Conservation (phyloP, 2,888 invertebrate species). For the Platycheirus rosarum region DNA sequence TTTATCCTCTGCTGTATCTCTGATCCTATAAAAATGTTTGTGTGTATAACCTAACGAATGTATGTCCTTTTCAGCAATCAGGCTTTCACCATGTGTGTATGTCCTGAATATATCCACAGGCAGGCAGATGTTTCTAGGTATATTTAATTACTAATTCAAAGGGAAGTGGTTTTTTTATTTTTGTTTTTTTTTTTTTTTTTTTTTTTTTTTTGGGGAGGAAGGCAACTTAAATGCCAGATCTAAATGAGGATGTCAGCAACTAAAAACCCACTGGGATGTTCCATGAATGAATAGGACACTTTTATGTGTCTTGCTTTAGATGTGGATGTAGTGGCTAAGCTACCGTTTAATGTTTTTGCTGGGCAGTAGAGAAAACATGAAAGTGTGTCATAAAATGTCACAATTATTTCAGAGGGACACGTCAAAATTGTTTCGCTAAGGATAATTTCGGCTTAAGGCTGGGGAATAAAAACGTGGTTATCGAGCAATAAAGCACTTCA, state of each 20-base stretch:
- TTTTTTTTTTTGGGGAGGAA: not conserved
- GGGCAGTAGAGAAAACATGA: not conserved
- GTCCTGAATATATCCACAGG: constrained; percentile 20
- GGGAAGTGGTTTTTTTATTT: not conserved
- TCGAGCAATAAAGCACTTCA: too few species aligned
- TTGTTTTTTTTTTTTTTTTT: not conserved
- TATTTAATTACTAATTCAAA: constrained; percentile 30
- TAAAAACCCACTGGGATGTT: not conserved
- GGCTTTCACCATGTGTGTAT: not conserved
- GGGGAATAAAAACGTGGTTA: too few species aligned
- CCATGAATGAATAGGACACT: not conserved
- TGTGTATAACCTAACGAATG: too few species aligned
- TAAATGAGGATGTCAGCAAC: constrained; percentile 40
- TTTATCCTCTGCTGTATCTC: not conserved
- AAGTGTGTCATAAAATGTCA: constrained; percentile 24
- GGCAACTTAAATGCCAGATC: constrained; percentile 10
- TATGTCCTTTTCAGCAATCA: too few species aligned
- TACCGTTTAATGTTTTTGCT: not conserved
- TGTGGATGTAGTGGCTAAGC: not conserved
- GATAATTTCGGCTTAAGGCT: not conserved
- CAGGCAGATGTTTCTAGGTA: constrained; percentile 6
- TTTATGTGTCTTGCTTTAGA: not conserved
- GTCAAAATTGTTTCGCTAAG: not conserved
- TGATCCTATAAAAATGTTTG: not conserved
- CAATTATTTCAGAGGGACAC: constrained; percentile 12